Percentiles rank a stretch among this genome's conserved stretches.
These are phyloP conservation scores for Cerceris ruficornis DNA, from an alignment of 2,888 invertebrate species.

Conservation along the genomic window DNA sequence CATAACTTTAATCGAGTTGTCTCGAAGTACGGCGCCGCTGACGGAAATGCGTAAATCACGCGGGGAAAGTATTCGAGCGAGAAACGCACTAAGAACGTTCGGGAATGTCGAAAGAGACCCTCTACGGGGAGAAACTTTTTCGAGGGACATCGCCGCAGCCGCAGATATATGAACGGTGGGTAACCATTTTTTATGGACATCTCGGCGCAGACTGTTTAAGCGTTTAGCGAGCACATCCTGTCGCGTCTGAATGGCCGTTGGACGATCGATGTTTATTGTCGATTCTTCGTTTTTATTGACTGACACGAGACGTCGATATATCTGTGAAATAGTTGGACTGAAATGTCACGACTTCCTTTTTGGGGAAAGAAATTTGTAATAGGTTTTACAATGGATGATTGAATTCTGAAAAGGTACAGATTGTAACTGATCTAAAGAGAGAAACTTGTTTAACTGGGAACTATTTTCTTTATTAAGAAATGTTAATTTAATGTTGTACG, in stretches of 20 bases:
- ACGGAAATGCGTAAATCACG: conserved; percentile 67
- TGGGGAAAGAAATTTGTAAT: no score
- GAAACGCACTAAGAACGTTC: conserved; percentile 34
- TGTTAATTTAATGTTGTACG: no score
- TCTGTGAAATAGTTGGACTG: no score
- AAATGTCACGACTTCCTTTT: no score
- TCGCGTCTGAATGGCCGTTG: conserved; percentile 33
- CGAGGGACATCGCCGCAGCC: conserved; percentile 7
- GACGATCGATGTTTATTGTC: conserved; percentile 12
- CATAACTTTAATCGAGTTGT: conserved; percentile 76
- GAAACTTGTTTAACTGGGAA: no score
- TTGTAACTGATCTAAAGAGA: no score
- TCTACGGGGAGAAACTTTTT: conserved; percentile 40
- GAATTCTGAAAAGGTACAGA: no score
- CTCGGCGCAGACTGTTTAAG: conserved; percentile 24
- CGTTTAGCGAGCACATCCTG: conserved; percentile 38
- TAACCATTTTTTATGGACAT: conserved; percentile 38
- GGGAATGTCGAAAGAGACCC: conserved; percentile 5
- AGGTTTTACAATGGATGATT: no score
- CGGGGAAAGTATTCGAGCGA: conserved; percentile 51
- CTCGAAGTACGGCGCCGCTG: conserved; percentile 57
- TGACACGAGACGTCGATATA: not conserved
- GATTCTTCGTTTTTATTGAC: not conserved
- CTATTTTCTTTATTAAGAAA: no score
- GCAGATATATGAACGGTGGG: conserved; percentile 35